phyloP scores from a whole-genome alignment of 2,888 invertebrate species.

The Tethea ocularis region DNA sequence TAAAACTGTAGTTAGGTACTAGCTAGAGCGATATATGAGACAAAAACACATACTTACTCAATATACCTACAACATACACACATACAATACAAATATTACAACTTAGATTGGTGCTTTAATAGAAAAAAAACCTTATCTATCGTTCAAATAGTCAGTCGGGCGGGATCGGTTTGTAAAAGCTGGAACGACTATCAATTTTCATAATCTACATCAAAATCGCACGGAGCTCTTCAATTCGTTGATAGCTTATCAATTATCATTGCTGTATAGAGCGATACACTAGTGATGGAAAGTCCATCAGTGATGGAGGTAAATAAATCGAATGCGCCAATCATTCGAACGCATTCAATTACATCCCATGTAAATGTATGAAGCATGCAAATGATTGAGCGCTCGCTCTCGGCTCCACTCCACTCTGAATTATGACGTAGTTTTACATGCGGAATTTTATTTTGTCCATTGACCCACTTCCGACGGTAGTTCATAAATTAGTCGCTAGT shows the following conservation, averaged over 20 bases:
- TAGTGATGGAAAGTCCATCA: constrained; percentile 7
- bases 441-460: constrained; percentile 17
- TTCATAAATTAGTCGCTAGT: constrained; percentile 6
- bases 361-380: constrained; percentile 5
- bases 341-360: neutral
- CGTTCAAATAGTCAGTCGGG: too few relatives aligned
- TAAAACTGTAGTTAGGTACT: too few relatives aligned
- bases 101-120: too few relatives aligned
- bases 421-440: constrained; percentile 12
- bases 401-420: neutral
- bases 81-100: too few relatives aligned
- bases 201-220: neutral
- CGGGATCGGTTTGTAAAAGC: too few relatives aligned
- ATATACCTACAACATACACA: too few relatives aligned
- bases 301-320: constrained; percentile 1
- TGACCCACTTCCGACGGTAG: constrained; percentile 14
- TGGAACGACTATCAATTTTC: neutral
- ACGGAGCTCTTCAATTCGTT: neutral
- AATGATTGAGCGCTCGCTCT: neutral
- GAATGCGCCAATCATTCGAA: neutral
- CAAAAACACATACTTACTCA: too few relatives aligned
- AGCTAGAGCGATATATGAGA: too few relatives aligned
- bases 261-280: neutral
- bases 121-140: too few relatives aligned
- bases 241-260: neutral